These are phyloP conservation scores for Nixonia krombeini DNA, from an alignment of 1,140 invertebrate genomes.

Conservation along the genomic window DNA sequence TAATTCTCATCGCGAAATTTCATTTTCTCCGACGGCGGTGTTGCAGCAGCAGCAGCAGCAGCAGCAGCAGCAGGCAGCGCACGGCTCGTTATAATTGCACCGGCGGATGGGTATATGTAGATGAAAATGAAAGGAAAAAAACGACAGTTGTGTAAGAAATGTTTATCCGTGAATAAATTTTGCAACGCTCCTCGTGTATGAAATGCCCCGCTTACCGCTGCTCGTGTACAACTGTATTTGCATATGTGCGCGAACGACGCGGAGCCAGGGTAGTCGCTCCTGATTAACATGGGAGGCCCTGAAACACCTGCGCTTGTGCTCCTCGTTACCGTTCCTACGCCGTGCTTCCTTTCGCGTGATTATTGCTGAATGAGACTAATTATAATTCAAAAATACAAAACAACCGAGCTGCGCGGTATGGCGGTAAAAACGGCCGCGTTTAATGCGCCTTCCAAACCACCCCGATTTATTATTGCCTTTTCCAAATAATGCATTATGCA, in stretches of 20 bases:
- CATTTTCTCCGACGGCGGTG: constrained; percentile 40
- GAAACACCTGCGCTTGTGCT: constrained; percentile 64
- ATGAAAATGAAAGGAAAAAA: constrained; percentile 26
- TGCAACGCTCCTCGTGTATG: constrained; percentile 52
- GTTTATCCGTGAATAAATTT: constrained; percentile 50
- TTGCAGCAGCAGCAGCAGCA: constrained; percentile 37
- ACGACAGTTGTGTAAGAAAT: constrained; percentile 46
- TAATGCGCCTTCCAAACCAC: too few relatives aligned
- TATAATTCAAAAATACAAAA: constrained; percentile 9
- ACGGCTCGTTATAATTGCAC: constrained; percentile 56
- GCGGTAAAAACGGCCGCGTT: too few relatives aligned
- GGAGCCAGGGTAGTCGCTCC: constrained; percentile 42
- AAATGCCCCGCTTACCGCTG: constrained; percentile 49
- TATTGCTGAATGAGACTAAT: constrained; percentile 32
- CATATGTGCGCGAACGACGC: constrained; percentile 46
- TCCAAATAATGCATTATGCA: too few relatives aligned
- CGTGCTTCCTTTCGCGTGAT: constrained; percentile 36
- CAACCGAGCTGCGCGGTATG: too few relatives aligned
- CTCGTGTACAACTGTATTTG: constrained; percentile 52
- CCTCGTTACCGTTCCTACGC: constrained; percentile 41
- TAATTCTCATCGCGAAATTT: constrained; percentile 41
- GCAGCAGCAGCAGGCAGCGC: too few relatives aligned
- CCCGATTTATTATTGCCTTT: too few relatives aligned
- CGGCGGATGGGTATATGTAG: constrained; percentile 45
- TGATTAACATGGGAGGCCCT: constrained; percentile 66